Evolutionary conservation across 2,797 vertebrate species (phyloP).

Genomic region (Rhinophrynus dorsalis): DNA sequence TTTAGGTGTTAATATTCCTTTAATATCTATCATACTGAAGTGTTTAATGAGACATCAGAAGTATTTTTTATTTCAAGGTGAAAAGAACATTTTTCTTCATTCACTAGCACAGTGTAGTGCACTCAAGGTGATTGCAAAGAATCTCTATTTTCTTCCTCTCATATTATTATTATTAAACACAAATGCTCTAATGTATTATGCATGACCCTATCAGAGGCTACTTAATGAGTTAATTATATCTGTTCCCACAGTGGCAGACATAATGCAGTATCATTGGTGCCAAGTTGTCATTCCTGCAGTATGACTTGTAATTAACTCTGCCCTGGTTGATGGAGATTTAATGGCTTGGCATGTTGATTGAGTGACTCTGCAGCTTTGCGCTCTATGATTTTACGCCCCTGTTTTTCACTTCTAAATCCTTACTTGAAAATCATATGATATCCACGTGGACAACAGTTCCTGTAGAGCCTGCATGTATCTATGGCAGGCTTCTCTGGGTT

Average conservation of each 20-base stretch:
- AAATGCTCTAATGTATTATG: constrained; percentile 39
- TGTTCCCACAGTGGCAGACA: constrained; percentile 45
- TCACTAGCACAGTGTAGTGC: no score
- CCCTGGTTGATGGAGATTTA: constrained; percentile 28
- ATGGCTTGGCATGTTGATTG: constrained; percentile 33
- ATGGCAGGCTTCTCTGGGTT: no score
- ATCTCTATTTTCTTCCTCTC: background rate
- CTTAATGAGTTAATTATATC: constrained; percentile 51
- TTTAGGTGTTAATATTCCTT: no score
- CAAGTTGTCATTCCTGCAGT: constrained; percentile 43
- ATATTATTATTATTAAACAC: constrained; percentile 30
- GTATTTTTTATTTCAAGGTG: no score
- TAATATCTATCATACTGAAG: no score
- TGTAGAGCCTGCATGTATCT: no score
- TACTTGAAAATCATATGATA: background rate
- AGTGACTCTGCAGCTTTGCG: constrained; percentile 39
- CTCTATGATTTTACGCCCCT: constrained; percentile 12
- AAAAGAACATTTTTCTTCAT: no score
- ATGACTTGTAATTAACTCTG: constrained; percentile 40
- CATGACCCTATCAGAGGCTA: constrained; percentile 45
- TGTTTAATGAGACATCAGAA: no score
- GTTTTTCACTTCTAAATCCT: background rate
- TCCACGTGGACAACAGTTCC: background rate
- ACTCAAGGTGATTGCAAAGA: no score
- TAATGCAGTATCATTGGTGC: constrained; percentile 43